These are phyloP conservation scores for Trinorchestia longiramus DNA, from an alignment of 1,140 invertebrate genomes.

Conservation along the genomic window DNA sequence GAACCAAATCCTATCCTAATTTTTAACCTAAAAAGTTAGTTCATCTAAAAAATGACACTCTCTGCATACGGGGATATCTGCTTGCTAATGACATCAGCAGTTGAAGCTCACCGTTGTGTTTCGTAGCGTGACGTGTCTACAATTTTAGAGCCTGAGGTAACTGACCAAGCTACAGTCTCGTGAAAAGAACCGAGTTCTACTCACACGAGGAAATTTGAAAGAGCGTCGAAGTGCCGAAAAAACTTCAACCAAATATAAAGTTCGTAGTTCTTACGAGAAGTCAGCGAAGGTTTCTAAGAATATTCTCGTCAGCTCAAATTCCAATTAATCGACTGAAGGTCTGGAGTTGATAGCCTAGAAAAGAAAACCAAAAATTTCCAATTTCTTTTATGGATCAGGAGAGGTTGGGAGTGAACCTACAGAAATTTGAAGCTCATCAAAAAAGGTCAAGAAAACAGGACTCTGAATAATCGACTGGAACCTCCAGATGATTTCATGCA, in stretches of 20 bases:
- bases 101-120: not conserved
- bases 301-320: slow-evolving; percentile 8
- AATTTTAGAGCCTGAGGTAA: not conserved
- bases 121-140: not conserved
- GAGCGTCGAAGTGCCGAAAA: not conserved
- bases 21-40: no score
- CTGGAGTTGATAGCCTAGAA: not conserved
- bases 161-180: not conserved
- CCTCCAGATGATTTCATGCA: not conserved
- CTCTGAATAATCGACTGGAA: not conserved
- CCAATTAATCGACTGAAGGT: not conserved
- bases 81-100: not conserved
- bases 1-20: no score
- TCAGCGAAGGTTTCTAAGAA: not conserved
- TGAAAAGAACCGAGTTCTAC: not conserved
- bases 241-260: not conserved
- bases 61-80: no score
- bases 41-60: no score
- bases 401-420: not conserved
- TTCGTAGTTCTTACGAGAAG: not conserved
- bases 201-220: not conserved
- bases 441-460: not conserved
- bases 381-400: not conserved
- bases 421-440: not conserved
- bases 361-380: not conserved